Evolutionary conservation across 2,888 invertebrate species (phyloP).

Genomic region (Argyra leucocephala): DNA sequence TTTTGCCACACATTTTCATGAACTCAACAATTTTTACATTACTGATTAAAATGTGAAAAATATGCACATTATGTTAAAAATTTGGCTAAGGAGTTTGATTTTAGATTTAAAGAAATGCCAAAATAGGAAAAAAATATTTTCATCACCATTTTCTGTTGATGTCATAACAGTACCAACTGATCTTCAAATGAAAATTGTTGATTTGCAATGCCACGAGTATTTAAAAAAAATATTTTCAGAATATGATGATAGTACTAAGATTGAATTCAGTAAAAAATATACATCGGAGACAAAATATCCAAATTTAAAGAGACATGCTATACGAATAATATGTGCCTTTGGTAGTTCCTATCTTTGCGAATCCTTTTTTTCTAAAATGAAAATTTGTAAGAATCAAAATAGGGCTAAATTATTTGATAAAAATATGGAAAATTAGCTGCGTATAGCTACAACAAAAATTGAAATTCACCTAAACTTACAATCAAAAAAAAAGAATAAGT

Average conservation of each 20-base stretch:
- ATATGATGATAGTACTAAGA: too few species aligned
- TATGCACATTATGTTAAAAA: conserved; percentile 2
- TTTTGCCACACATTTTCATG: conserved; percentile 8
- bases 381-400: conserved; percentile 5
- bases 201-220: conserved; percentile 12
- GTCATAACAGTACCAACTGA: conserved; percentile 6
- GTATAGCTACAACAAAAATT: too few species aligned
- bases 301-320: too few species aligned
- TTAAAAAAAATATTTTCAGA: conserved; percentile 13
- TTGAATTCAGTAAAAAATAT: conserved; percentile 9
- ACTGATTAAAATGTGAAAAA: not conserved
- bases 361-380: conserved; percentile 10
- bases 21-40: not conserved
- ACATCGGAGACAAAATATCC: too few species aligned
- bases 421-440: conserved; percentile 9
- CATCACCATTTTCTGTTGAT: not conserved
- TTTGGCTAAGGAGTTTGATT: conserved; percentile 5
- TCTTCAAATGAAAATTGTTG: conserved; percentile 11
- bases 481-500: too few species aligned
- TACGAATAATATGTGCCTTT: too few species aligned
- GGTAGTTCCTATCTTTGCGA: conserved; percentile 13
- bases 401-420: not conserved
- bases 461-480: too few species aligned
- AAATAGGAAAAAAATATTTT: conserved; percentile 2
- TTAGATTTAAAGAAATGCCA: conserved; percentile 2